A percentile compares a stretch with the other conserved stretches of the same genome.
phyloP scores from a whole-genome alignment of 2,888 invertebrate genomes.

The Tachina fera region DNA sequence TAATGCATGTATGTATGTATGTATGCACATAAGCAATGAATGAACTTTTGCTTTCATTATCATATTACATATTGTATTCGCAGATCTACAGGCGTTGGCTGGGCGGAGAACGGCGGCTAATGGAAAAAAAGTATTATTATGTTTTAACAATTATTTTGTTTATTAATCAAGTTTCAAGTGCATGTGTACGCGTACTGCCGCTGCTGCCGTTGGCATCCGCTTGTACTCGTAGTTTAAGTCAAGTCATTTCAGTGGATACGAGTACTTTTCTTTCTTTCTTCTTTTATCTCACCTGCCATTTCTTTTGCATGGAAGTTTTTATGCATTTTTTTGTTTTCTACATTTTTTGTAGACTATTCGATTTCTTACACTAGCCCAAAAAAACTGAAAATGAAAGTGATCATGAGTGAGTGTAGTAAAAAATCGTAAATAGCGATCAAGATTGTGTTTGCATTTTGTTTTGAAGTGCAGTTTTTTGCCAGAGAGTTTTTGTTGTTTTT shows the following conservation, averaged over 20 bases:
- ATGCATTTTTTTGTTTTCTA: not conserved
- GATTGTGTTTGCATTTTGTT: conserved; percentile 35
- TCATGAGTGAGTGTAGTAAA: conserved; percentile 5
- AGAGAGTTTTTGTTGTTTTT: conserved; percentile 12
- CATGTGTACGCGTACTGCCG: not conserved
- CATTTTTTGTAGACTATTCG: conserved; percentile 9
- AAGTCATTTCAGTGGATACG: conserved; percentile 29
- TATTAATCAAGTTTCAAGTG: conserved; percentile 21
- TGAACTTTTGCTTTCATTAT: conserved; percentile 36
- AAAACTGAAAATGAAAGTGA: conserved; percentile 65
- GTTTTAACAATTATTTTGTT: conserved; percentile 28
- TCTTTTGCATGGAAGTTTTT: conserved; percentile 30
- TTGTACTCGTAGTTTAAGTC: conserved; percentile 47
- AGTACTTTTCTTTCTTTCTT: not conserved
- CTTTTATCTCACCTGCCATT: conserved; percentile 4
- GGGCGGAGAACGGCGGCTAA: not conserved
- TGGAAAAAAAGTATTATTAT: not conserved
- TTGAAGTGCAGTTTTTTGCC: conserved; percentile 15
- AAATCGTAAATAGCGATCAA: conserved; percentile 50
- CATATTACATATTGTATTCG: not conserved
- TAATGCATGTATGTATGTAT: no score
- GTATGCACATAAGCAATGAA: not conserved
- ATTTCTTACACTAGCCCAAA: conserved; percentile 39
- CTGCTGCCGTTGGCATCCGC: conserved; percentile 43
- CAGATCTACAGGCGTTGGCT: not conserved